Conservation (phyloP, 2,113 vertebrate species). For the Dicrurus megarhynchus region DNA sequence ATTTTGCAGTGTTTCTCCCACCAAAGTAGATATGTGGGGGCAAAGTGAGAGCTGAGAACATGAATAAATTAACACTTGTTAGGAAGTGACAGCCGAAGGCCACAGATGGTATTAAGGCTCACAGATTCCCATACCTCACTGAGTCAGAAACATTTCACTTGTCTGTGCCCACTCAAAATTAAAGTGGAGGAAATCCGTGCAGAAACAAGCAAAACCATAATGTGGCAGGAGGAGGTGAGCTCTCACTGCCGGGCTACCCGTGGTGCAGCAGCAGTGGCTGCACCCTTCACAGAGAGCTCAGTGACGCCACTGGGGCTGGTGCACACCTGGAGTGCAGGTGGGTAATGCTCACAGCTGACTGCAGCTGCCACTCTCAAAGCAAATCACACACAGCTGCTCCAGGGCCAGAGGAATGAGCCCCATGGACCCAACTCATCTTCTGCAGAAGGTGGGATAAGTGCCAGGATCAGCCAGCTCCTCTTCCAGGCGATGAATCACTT, state of each 20-base stretch:
- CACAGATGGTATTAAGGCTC: neutral
- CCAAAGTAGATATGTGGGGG: rapidly evolving
- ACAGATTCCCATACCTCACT: neutral
- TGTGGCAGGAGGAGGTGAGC: neutral
- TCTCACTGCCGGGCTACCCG: rapidly evolving
- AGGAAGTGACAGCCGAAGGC: neutral
- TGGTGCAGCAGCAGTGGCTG: neutral
- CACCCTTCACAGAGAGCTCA: neutral
- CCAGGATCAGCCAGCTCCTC: neutral
- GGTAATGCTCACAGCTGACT: neutral
- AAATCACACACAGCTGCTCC: neutral
- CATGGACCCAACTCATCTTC: neutral
- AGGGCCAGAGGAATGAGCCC: neutral
- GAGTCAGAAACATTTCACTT: neutral
- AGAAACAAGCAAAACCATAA: neutral
- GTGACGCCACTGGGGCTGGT: rapidly evolving
- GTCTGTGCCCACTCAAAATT: neutral
- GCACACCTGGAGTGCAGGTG: neutral
- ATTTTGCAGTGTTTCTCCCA: neutral
- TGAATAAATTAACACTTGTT: neutral
- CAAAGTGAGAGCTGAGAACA: rapidly evolving
- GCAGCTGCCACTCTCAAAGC: neutral
- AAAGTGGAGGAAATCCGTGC: neutral
- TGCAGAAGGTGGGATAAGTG: neutral
- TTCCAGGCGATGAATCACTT: neutral